Conservation (phyloP, 1,140 invertebrate genomes). For the Hypothenemus hampei region DNA sequence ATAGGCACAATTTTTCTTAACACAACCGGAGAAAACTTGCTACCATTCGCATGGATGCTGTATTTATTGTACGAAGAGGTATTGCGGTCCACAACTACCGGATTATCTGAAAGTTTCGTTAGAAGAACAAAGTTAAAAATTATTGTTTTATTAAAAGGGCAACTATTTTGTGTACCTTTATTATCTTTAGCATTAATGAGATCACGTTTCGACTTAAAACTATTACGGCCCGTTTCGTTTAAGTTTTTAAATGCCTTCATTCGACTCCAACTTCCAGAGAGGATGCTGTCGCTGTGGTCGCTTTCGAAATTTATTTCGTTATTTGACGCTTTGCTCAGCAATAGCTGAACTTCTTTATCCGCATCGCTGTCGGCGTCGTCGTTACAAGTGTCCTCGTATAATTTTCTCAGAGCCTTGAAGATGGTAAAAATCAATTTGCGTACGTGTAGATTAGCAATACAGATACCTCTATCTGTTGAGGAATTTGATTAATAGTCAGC, state of each 20-base stretch:
- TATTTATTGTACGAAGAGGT: constrained; percentile 20
- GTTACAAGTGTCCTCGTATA: constrained; percentile 44
- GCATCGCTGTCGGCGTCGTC: constrained; percentile 45
- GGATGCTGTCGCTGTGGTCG: constrained; percentile 38
- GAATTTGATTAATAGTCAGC: constrained; percentile 20
- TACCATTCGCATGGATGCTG: constrained; percentile 18
- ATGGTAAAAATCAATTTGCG: background rate
- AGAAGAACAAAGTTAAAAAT: background rate
- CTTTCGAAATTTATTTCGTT: constrained; percentile 11
- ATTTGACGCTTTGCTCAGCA: constrained; percentile 38
- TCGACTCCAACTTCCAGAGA: constrained; percentile 45
- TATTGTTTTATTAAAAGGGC: background rate
- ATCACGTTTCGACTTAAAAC: constrained; percentile 27
- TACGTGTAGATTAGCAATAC: background rate
- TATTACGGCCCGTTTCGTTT: constrained; percentile 18
- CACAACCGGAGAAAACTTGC: constrained; percentile 35
- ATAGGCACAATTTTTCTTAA: constrained; percentile 30
- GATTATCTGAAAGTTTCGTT: constrained; percentile 6
- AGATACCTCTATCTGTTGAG: constrained; percentile 22
- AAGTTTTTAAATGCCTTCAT: constrained; percentile 41
- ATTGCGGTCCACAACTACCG: background rate
- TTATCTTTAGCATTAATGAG: constrained; percentile 34
- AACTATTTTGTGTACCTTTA: constrained; percentile 36
- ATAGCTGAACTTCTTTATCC: constrained; percentile 47
- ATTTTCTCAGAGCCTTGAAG: constrained; percentile 40